Conservation (phyloP, 2,113 vertebrate genomes). For the Hemiprocne comata region DNA sequence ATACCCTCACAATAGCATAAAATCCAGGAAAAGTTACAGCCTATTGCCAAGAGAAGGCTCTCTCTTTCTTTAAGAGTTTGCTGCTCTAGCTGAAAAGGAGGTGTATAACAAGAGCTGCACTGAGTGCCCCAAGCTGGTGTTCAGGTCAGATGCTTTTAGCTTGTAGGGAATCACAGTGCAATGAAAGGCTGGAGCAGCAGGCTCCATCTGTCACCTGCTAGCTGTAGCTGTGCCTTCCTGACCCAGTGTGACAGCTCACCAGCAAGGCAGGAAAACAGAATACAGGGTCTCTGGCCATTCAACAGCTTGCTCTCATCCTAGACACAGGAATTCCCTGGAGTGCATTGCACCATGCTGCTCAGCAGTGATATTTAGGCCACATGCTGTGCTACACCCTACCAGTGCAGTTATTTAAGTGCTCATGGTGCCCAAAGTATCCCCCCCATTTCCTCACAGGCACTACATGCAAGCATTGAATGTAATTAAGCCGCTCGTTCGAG, state of each 20-base stretch:
- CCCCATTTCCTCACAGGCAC: neutral
- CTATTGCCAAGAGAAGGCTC: neutral
- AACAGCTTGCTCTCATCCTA: neutral
- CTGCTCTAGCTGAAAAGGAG: neutral
- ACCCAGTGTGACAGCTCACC: neutral
- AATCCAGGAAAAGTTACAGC: neutral
- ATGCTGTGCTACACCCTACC: neutral
- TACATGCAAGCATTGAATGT: neutral
- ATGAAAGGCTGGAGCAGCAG: neutral
- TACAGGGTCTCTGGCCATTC: neutral
- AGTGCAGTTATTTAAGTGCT: neutral
- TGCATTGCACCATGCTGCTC: neutral
- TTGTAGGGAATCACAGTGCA: neutral
- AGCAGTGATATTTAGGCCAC: neutral
- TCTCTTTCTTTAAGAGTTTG: neutral
- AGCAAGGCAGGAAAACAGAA: neutral
- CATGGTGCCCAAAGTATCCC: neutral
- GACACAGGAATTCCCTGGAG: neutral
- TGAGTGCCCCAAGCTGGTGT: neutral
- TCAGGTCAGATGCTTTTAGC: neutral
- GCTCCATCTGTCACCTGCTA: constrained; percentile 7
- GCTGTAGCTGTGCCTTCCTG: neutral
- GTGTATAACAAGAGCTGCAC: neutral
- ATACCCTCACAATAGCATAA: neutral
- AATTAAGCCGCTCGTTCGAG: neutral